Evolutionary conservation across 2,888 invertebrate genomes (phyloP).

Genomic region (Parnassius orleans): DNA sequence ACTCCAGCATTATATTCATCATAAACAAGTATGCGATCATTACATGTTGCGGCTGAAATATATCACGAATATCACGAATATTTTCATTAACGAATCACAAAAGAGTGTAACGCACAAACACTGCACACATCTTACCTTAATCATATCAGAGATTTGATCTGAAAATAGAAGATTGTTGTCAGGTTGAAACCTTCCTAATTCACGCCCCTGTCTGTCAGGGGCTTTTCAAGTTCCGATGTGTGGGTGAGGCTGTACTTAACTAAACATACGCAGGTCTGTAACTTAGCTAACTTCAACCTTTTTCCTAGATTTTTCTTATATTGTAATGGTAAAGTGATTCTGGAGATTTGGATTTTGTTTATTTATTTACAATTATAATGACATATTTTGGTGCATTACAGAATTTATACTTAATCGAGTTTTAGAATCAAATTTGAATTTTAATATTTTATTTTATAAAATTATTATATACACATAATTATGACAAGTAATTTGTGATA

Average conservation of each 20-base stretch:
- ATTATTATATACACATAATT: too few species aligned
- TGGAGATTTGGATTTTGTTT: too few species aligned
- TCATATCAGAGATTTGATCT: constrained; percentile 64
- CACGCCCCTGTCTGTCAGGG: constrained; percentile 52
- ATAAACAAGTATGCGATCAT: constrained; percentile 58
- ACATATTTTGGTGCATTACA: too few species aligned
- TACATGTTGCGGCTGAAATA: constrained; percentile 63
- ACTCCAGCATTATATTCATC: constrained; percentile 57
- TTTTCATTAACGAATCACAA: constrained; percentile 12
- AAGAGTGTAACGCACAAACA: constrained; percentile 24
- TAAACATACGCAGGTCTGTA: background rate
- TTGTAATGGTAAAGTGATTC: too few species aligned
- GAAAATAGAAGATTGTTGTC: constrained; percentile 48
- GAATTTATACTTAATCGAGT: too few species aligned
- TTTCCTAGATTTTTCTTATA: too few species aligned
- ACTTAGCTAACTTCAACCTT: too few species aligned
- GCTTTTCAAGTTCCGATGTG: constrained; percentile 36
- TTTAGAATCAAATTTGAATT: too few species aligned
- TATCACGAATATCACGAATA: constrained; percentile 39
- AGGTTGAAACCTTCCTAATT: constrained; percentile 50
- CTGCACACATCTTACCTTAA: constrained; percentile 54
- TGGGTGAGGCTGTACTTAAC: constrained; percentile 22
- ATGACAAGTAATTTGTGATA: too few species aligned
- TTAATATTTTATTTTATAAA: too few species aligned
- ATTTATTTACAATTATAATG: too few species aligned